These are phyloP conservation scores for Pilophorus perplexus DNA, from an alignment of 2,888 invertebrate species.

Conservation along the genomic window DNA sequence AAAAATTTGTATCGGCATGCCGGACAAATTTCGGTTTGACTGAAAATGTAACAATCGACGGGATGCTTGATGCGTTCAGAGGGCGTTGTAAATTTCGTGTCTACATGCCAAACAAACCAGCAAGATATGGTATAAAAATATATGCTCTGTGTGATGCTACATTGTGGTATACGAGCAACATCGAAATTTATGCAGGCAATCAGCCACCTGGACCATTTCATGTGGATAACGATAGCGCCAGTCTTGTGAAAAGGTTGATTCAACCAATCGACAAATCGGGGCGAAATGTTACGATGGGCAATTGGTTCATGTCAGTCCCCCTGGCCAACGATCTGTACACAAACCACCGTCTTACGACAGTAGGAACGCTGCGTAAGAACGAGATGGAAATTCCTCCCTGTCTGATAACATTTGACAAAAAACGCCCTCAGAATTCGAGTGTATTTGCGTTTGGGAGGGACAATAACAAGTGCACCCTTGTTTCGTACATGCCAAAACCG, in stretches of 20 bases:
- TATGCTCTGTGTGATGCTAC: constrained; percentile 48
- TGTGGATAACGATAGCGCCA: constrained; percentile 38
- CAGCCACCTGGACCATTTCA: constrained; percentile 45
- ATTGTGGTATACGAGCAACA: constrained; percentile 44
- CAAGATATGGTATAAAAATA: constrained; percentile 38
- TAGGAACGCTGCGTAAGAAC: constrained; percentile 48
- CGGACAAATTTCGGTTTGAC: constrained; percentile 16
- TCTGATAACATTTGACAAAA: not conserved
- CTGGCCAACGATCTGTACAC: constrained; percentile 40
- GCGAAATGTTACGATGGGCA: constrained; percentile 49
- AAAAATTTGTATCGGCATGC: constrained; percentile 23
- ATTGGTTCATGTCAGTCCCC: constrained; percentile 47
- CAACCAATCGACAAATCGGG: constrained; percentile 41
- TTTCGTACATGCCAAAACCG: constrained; percentile 37
- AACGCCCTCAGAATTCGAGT: constrained; percentile 7
- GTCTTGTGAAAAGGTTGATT: constrained; percentile 44
- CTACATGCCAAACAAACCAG: constrained; percentile 39
- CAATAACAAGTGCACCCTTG: constrained; percentile 17
- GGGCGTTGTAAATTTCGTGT: constrained; percentile 31
- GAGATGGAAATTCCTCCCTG: constrained; percentile 44
- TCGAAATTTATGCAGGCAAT: constrained; percentile 46
- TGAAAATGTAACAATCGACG: constrained; percentile 33
- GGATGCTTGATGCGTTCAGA: constrained; percentile 29
- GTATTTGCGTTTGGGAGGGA: constrained; percentile 33
- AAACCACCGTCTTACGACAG: constrained; percentile 44